These are phyloP conservation scores for Litoditis marina DNA, from an alignment of 2,888 invertebrate species.

Conservation along the genomic window DNA sequence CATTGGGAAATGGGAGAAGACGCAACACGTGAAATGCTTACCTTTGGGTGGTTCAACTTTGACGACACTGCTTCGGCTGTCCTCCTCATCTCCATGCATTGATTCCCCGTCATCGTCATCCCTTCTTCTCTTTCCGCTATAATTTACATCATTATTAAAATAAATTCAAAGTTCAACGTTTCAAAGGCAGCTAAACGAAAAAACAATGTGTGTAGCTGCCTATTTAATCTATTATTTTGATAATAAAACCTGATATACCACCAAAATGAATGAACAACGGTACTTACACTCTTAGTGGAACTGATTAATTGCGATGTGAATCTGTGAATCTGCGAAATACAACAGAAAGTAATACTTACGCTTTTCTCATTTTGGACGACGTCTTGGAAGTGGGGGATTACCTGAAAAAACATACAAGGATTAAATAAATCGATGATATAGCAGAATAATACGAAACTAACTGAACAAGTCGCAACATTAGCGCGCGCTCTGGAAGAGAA, in stretches of 20 bases:
- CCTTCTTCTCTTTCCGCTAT: slow-evolving; percentile 27
- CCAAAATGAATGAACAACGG: background rate
- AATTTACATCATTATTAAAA: slow-evolving; percentile 8
- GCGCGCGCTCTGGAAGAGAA: background rate
- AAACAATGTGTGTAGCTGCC: too few species aligned
- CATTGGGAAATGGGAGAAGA: too few species aligned
- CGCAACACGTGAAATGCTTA: too few species aligned
- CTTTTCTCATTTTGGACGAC: slow-evolving; percentile 8
- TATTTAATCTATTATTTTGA: background rate
- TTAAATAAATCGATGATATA: background rate
- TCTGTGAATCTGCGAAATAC: too few species aligned
- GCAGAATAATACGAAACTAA: background rate
- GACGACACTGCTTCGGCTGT: slow-evolving; percentile 41
- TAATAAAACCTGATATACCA: background rate
- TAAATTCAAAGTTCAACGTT: too few species aligned
- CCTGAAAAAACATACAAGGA: too few species aligned
- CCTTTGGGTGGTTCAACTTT: slow-evolving; percentile 45
- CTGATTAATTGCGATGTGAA: too few species aligned
- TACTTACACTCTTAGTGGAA: too few species aligned
- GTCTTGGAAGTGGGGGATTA: background rate
- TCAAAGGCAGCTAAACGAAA: too few species aligned
- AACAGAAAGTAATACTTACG: too few species aligned
- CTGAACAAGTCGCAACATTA: background rate
- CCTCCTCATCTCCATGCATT: slow-evolving; percentile 51
- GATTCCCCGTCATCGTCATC: slow-evolving; percentile 45